Conservation (phyloP, 2,797 vertebrate genomes). For the Acridotheres tristis region DNA sequence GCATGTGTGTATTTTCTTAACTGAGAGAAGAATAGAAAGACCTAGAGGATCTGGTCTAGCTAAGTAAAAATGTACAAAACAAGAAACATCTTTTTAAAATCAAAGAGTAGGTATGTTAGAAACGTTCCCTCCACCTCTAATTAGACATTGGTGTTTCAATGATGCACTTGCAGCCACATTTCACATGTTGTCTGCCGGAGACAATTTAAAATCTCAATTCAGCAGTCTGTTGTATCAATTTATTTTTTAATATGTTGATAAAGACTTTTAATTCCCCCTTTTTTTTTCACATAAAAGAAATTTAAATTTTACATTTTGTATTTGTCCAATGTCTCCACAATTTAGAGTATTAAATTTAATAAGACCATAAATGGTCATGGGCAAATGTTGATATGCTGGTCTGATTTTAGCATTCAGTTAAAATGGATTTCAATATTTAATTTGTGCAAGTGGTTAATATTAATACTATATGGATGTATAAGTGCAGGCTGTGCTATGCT, state of each 20-base stretch:
- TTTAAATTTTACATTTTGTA: not conserved
- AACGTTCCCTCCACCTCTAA: not conserved
- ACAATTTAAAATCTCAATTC: not conserved
- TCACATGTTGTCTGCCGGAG: not conserved
- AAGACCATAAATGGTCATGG: not conserved
- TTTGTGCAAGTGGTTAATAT: not conserved
- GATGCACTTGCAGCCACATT: not conserved
- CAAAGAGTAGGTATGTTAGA: not conserved
- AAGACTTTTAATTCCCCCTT: not conserved
- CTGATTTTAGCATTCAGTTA: not conserved
- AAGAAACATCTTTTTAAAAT: not conserved
- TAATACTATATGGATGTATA: not conserved
- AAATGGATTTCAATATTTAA: not conserved
- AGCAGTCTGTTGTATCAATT: not conserved
- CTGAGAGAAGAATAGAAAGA: not conserved
- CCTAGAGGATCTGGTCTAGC: not conserved
- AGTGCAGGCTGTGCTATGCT: not conserved
- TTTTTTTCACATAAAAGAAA: not conserved
- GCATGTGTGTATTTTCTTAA: too few relatives aligned
- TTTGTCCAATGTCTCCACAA: not conserved
- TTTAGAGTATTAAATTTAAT: not conserved
- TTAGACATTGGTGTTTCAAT: not conserved
- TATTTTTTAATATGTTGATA: not conserved
- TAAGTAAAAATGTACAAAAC: not conserved
- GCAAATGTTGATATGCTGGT: not conserved